Percentiles rank a stretch among this genome's conserved stretches.
These are phyloP conservation scores for Smutsia temminckii DNA, from an alignment of 2,797 vertebrate genomes.

Conservation along the genomic window DNA sequence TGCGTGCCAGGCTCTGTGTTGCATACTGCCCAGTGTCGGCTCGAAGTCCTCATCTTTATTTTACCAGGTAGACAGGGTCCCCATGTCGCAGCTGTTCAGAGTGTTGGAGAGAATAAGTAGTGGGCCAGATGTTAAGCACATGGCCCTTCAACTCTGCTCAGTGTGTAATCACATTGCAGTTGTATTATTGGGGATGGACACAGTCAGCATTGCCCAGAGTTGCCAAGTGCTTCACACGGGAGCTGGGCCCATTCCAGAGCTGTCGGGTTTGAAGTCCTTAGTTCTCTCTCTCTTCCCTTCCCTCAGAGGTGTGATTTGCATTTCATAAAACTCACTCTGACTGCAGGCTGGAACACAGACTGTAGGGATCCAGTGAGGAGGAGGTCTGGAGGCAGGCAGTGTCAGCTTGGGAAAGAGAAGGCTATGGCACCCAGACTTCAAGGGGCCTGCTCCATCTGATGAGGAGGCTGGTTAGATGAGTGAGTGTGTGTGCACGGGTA, in stretches of 20 bases:
- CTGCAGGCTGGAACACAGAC: not conserved
- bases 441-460: not conserved
- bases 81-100: not conserved
- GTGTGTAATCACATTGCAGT: fast-evolving
- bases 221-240: not conserved
- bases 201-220: not conserved
- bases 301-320: not conserved
- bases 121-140: not conserved
- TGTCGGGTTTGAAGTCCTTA: not conserved
- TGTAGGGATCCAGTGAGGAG: not conserved
- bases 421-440: not conserved
- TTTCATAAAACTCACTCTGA: not conserved
- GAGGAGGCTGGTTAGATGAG: not conserved
- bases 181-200: not conserved
- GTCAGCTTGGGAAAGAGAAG: not conserved
- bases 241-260: not conserved
- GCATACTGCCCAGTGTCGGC: not conserved
- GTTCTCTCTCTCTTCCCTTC: not conserved
- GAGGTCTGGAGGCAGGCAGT: not conserved
- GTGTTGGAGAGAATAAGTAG: not conserved
- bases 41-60: not conserved
- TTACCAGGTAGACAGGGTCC: not conserved
- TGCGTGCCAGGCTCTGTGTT: not conserved
- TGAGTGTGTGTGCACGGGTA: not conserved
- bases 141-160: not conserved